phyloP scores from a whole-genome alignment of 30 jellyfish, hydroid and myxozoan species.

The Hydractinia symbiolongicarpus region DNA sequence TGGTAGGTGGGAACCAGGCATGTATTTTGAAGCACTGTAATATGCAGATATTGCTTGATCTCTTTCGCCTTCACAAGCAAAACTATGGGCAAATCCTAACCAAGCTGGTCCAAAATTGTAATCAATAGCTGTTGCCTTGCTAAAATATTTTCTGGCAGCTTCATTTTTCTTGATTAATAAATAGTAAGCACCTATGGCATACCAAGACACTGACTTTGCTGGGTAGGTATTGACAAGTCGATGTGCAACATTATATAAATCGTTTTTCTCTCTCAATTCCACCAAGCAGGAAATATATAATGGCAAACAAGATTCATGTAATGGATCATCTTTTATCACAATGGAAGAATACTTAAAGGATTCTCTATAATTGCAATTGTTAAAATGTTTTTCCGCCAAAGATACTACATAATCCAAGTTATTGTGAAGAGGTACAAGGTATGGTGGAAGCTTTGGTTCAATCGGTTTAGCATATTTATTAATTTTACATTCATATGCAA shows the following conservation, averaged over 20 bases:
- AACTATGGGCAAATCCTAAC: conserved; percentile 97
- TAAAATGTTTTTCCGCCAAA: conserved; percentile 67
- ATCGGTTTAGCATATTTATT: conserved; percentile 60
- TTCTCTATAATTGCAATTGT: conserved; percentile 53
- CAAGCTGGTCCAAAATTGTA: conserved; percentile 87
- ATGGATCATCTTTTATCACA: conserved; percentile 55
- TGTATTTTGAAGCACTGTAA: conserved; percentile 65
- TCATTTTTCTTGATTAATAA: conserved; percentile 60
- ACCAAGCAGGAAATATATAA: conserved; percentile 69
- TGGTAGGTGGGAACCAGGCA: conserved; percentile 98
- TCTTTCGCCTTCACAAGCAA: conserved; percentile 90
- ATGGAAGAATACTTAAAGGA: conserved; percentile 56
- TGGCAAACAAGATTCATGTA: conserved; percentile 77
- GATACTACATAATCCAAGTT: conserved; percentile 57
- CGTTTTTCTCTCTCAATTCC: conserved; percentile 65
- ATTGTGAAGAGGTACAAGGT: conserved; percentile 36
- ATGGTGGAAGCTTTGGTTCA: conserved; percentile 43
- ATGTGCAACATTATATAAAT: conserved; percentile 67
- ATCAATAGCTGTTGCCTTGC: conserved; percentile 78
- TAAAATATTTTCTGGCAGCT: conserved; percentile 76
- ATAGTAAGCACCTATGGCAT: conserved; percentile 84
- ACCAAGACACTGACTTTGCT: conserved; percentile 79
- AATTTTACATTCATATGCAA: conserved; percentile 42
- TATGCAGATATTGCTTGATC: conserved; percentile 95
- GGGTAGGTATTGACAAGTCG: conserved; percentile 66